Evolutionary conservation across 1,140 invertebrate species (phyloP), one percentile per base, ranked within the genome.

Genomic region (Magallana angulata): DNA sequence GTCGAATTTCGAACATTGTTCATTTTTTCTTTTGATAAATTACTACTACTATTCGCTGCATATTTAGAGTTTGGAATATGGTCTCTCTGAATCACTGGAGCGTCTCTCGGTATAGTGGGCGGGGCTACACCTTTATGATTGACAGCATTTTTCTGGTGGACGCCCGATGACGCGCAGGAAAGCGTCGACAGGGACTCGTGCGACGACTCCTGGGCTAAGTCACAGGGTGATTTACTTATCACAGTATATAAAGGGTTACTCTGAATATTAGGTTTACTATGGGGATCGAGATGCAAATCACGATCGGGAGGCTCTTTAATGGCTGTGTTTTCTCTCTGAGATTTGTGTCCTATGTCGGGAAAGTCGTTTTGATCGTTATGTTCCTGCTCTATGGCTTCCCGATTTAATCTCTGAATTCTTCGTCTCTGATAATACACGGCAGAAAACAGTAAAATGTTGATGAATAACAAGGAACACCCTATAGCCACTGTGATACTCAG

Each of bases 391-490:
- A 62, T 57, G 12, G 81, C 62, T 14, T 59, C 57, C 12, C 80
- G 14, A n/a, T 90, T 90, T 82, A 91, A 56, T 76, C 91, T 91
- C 80, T 91, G 90, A 36, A 93, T 91, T 93, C 98, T 98, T 92
- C 99, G 98, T 14, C 98, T 96, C 93, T 98, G 98, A 93, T 99
- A 99, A 92, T 98, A 99, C 0, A 99, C 97, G 1, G 98, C 98
- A 60, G 98, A 98, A 93, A 99, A 98, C 91, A 99, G 98, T n/a
- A 99, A 95, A 0, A 98, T 97, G 93, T 99, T 99, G 7, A 99
- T 95, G 88, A 98, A 97, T 18, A 99, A 95, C 48, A 99, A 94
- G 3, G 97, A 98, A 91, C 98, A 98, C 1, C 98, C 98, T 87
- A 99, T 98, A 24, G 98, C 98, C 90, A 99, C 98, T 1, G 98